Evolutionary conservation across 2,888 invertebrate species (phyloP), one percentile per base, ranked within the genome.

Genomic region (Drosophila neutralis): DNA sequence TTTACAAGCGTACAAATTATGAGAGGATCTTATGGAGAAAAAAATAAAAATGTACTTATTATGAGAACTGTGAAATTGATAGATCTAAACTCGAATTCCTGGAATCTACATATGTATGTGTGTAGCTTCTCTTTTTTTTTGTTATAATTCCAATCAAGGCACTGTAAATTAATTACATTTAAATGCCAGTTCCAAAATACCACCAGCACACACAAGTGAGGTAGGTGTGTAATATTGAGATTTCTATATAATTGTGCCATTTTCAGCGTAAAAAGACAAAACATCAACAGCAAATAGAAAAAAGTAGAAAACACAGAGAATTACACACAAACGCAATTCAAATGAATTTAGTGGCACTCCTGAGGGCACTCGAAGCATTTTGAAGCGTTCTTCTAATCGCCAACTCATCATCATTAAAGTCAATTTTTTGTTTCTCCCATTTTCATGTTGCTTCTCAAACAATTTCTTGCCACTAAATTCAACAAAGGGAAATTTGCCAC

Each of bases 331-430:
- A 33, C 53, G 57, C 74, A 80, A 87, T 87, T 83, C 83, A 69
- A 85, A 87, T 87, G 83, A 83, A 83, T 87, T 84, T 79, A 69
- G 70, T 82, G 74, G 68, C 82, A 80, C 80, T 79, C 62, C 74
- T 40, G 65, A 62, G 71, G 62, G 59, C 56, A 65, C 80, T 79
- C 63, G 54, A 72, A 66, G 42, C 69, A 74, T 58, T 73, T 75
- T 67, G 66, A 61, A 78, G 76, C 72, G 71, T 84, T 80, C 82
- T 78, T 78, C 86, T 91, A 87, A 91, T 87, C 91, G 91, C 85
- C 89, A 91, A 91, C 91, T 91, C 91, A 91, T 91, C 91, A 91
- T 92, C 90, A 91, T 91, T 92, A 91, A 92, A 91, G 85, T 84
- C 82, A 80, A 87, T 91, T 89, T 91, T 87, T 85, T 76, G 68